Evolutionary conservation across 2,888 invertebrate species (phyloP).

Genomic region (Eulithis prunata): DNA sequence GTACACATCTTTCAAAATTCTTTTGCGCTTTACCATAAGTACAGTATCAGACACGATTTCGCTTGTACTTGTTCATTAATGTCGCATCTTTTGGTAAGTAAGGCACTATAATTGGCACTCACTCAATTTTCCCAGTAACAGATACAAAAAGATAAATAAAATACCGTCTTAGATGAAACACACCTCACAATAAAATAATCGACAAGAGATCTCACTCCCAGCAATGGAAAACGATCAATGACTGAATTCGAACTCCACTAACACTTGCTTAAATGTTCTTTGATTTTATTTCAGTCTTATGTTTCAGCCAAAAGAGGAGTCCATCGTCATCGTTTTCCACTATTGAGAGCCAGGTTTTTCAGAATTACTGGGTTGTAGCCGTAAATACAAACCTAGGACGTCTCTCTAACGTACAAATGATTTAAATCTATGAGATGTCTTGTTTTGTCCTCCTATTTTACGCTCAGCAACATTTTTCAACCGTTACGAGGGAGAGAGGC

Average conservation of each 20-base stretch:
- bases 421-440: no score
- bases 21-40: constrained; percentile 45
- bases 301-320: constrained; percentile 15
- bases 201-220: constrained; percentile 5
- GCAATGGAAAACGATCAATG: constrained; percentile 9
- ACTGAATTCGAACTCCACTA: not conserved
- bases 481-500: no score
- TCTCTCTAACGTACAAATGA: no score
- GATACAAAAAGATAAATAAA: not conserved
- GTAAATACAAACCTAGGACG: no score
- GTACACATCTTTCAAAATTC: constrained; percentile 80
- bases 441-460: no score
- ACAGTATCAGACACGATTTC: constrained; percentile 17
- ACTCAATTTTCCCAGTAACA: not conserved
- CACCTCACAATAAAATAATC: not conserved
- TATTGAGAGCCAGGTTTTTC: not conserved
- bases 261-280: not conserved
- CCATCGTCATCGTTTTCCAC: constrained; percentile 2
- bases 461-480: no score
- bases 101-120: not conserved
- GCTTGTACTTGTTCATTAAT: constrained; percentile 22
- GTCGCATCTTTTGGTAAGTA: constrained; percentile 14
- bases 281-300: constrained; percentile 10
- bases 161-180: not conserved
- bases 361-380: no score